Base-by-base conservation (phyloP, 2,888 invertebrate species). In the Rhingia rostrata region DNA sequence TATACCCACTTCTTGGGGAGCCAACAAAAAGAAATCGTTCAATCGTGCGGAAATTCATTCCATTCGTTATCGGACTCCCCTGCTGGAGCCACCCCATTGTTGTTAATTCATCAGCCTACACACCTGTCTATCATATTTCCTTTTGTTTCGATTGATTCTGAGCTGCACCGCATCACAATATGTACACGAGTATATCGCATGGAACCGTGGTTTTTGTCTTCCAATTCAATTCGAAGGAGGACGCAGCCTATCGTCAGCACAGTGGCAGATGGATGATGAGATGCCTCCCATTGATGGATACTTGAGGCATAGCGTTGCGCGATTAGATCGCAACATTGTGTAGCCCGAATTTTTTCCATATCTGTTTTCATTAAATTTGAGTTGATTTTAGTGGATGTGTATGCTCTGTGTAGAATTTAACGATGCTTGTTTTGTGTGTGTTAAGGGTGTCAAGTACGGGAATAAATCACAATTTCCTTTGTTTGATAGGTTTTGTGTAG, bases 401-500 rank as follows among this genome's bases (percentile, higher is more conserved):
- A 54, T 51, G 22, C 22, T 58, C 32, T 41, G 66, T 54, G 54
- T 61, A 78, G 47, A 61, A 61, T 64, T 58, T 79, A 73, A 63
- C 51, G 67, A 58, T 75, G 53, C 60, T 53, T 75, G 75, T 78
- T 78, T 67, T 67, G 73, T 73, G 58, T 80, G 54, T 72, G 67
- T 63, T 58, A 83, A 83, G 73, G 83, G 83, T 79, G 83, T 83
- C 83, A 79, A 83, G 83, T 79, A 79, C 79, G 73, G 73, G 79
- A 79, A 83, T 83, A 83, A 79, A 79, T 83, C 83, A 79, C 83
- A 83, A 79, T 79, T 83, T 83, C 83, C 83, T 83, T 83, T 79
- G 83, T 83, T 78, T 66, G 58, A 79, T 67, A 53, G 72, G 47
- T 72, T 67, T 63, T 49, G 51, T 70, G 69, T 70, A 60, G 58